These are phyloP conservation scores for Lingula anatina DNA, from an alignment of 2,888 invertebrate genomes.

Conservation along the genomic window DNA sequence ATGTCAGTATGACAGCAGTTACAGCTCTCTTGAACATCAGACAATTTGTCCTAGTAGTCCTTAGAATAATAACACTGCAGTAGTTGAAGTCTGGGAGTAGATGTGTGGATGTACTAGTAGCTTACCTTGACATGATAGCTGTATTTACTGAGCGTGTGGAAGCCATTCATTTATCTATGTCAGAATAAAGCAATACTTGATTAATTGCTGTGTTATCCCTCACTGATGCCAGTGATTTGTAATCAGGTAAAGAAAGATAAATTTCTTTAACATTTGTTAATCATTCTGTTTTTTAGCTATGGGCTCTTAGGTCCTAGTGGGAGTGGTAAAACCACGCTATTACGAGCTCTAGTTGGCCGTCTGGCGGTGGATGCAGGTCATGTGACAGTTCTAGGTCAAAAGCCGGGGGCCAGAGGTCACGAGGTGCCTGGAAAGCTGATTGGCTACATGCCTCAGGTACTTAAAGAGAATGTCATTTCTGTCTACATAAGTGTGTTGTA, in stretches of 20 bases:
- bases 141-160: too few relatives aligned
- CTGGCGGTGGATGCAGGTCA: slow-evolving; percentile 80
- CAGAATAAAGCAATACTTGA: too few relatives aligned
- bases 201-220: not conserved
- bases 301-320: slow-evolving; percentile 91
- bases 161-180: too few relatives aligned
- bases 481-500: too few relatives aligned
- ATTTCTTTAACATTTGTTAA: not conserved
- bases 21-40: not conserved
- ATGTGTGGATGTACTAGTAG: too few relatives aligned
- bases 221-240: not conserved
- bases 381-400: slow-evolving; percentile 83
- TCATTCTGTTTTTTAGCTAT: slow-evolving; percentile 62
- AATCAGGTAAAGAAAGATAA: not conserved
- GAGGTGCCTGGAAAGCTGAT: slow-evolving; percentile 89
- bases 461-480: too few relatives aligned
- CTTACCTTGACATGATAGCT: too few relatives aligned
- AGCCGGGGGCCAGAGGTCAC: slow-evolving; percentile 81
- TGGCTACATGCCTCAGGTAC: slow-evolving; percentile 91
- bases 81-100: not conserved
- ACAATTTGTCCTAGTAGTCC: not conserved
- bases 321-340: slow-evolving; percentile 84
- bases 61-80: not conserved
- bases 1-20: slow-evolving; percentile 77
- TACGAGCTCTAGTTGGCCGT: slow-evolving; percentile 87